Conservation (phyloP, 2,797 vertebrate species). For the Phoeniculus purpureus region DNA sequence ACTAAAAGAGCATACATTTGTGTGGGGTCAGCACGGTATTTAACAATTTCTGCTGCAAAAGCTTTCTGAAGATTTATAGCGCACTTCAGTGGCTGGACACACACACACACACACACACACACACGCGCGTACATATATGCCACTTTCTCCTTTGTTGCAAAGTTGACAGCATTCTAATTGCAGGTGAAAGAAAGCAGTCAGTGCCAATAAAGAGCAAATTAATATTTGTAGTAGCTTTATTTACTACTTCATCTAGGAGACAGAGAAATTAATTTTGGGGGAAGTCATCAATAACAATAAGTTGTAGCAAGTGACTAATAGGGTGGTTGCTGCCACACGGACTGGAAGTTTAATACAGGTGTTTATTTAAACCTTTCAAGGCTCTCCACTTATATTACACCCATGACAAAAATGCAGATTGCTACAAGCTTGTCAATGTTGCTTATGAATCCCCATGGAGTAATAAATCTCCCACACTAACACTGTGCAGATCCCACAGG, state of each 20-base stretch:
- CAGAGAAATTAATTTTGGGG: neutral
- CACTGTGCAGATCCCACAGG: neutral
- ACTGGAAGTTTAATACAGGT: slow-evolving; percentile 29
- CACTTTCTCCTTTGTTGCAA: neutral
- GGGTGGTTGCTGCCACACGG: neutral
- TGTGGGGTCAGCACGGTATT: neutral
- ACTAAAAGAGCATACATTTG: neutral
- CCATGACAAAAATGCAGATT: slow-evolving; percentile 23
- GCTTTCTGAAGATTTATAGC: neutral
- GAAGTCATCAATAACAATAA: slow-evolving; percentile 56
- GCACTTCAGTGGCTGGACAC: neutral
- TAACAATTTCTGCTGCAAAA: neutral
- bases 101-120: no score
- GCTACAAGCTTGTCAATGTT: slow-evolving; percentile 42
- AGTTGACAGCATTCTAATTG: neutral
- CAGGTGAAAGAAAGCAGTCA: neutral
- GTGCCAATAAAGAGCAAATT: slow-evolving; percentile 9
- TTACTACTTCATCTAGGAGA: neutral
- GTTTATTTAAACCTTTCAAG: slow-evolving; percentile 59
- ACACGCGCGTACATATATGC: neutral
- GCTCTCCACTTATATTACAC: neutral
- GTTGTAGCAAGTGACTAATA: neutral
- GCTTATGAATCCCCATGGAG: slow-evolving; percentile 40
- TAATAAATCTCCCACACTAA: slow-evolving; percentile 3
- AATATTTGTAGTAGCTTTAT: neutral